Evolutionary conservation across 1,140 invertebrate genomes (phyloP).

Genomic region (Telenomus remus): DNA sequence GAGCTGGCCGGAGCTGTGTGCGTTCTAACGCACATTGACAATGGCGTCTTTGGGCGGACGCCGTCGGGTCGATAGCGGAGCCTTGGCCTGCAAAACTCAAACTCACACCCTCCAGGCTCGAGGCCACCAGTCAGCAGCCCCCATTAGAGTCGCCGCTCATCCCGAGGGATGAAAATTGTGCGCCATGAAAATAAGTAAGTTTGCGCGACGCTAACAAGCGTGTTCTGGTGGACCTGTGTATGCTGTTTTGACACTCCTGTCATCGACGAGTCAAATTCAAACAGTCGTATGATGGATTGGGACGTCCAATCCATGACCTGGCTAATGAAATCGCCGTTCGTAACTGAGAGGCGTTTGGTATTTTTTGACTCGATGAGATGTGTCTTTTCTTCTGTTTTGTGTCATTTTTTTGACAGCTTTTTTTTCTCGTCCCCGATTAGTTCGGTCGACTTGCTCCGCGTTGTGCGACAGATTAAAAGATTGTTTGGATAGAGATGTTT

Average conservation of each 20-base stretch:
- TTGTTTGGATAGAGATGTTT: slow-evolving; percentile 25
- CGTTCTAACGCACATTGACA: slow-evolving; percentile 53
- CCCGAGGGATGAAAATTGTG: slow-evolving; percentile 53
- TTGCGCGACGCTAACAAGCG: slow-evolving; percentile 5
- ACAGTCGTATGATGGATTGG: background rate
- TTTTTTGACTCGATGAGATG: background rate
- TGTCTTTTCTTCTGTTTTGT: background rate
- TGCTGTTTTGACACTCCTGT: slow-evolving; percentile 3
- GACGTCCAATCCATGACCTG: background rate
- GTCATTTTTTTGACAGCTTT: background rate
- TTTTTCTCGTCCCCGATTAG: background rate
- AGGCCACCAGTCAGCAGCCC: slow-evolving; percentile 48
- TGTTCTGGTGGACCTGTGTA: background rate
- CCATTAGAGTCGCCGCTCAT: slow-evolving; percentile 37
- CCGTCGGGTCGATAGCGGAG: slow-evolving; percentile 69
- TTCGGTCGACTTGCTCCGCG: background rate
- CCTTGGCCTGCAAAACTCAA: slow-evolving; percentile 63
- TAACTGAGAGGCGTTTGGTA: background rate
- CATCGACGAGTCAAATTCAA: background rate
- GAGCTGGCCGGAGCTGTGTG: slow-evolving; percentile 7
- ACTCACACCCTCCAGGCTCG: slow-evolving; percentile 48
- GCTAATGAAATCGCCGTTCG: background rate
- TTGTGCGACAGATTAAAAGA: slow-evolving; percentile 20
- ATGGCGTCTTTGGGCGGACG: slow-evolving; percentile 67
- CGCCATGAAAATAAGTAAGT: slow-evolving; percentile 56